A percentile compares a stretch with the other conserved stretches of the same genome.
Evolutionary conservation across 1,140 invertebrate genomes (phyloP).

Genomic region (Drosophila sp.): DNA sequence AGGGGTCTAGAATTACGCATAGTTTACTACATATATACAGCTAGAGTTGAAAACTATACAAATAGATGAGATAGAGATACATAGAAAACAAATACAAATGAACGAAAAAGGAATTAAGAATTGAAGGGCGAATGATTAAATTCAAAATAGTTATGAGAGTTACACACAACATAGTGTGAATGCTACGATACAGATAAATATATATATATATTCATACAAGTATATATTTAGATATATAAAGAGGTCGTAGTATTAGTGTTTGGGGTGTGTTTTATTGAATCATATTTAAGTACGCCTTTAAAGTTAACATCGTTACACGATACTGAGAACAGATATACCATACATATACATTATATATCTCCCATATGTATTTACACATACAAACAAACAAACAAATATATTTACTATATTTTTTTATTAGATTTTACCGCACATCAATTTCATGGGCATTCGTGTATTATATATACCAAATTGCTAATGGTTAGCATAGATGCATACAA

Average conservation of each 20-base stretch:
- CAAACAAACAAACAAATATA: conserved; percentile 7
- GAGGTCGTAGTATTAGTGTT: conserved; percentile 32
- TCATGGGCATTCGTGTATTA: conserved; percentile 48
- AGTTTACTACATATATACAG: conserved; percentile 30
- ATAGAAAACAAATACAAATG: conserved; percentile 16
- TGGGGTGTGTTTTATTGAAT: conserved; percentile 38
- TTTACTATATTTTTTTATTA: conserved; percentile 43
- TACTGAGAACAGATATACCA: conserved; percentile 42
- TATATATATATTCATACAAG: conserved; percentile 1
- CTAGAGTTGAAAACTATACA: conserved; percentile 51
- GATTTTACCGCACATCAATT: conserved; percentile 36
- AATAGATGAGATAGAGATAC: conserved; percentile 23
- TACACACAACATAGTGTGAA: background rate
- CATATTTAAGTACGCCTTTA: conserved; percentile 41
- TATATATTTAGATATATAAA: conserved; percentile 22
- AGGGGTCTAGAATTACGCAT: conserved; percentile 6
- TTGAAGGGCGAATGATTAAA: background rate
- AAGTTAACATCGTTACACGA: conserved; percentile 44
- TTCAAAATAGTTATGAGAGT: background rate
- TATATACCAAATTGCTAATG: conserved; percentile 45
- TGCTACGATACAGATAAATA: background rate
- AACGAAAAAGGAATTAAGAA: background rate
- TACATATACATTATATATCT: conserved; percentile 23
- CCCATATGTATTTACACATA: conserved; percentile 2
- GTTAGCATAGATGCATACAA: conserved; percentile 31